Evolutionary conservation across 92 coral and sea anemone species (phyloP).

Genomic region (Porites cylindrica): DNA sequence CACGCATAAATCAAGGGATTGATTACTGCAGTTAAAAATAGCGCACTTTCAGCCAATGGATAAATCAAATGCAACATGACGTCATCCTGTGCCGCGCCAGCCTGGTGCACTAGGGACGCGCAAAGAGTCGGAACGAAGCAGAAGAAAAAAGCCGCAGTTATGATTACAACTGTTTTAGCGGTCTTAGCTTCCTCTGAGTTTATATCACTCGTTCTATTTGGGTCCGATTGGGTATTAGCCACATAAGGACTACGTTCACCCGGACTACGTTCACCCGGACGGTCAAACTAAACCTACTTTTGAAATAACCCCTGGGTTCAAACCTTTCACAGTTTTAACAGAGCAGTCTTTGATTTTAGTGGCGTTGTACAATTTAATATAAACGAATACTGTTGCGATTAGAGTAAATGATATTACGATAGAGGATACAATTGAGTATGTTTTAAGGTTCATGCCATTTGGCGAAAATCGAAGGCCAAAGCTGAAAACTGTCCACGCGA

Average conservation of each 20-base stretch:
- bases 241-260: no score
- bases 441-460: constrained; percentile 21
- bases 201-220: neutral
- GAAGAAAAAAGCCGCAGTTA: constrained; percentile 28
- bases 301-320: no score
- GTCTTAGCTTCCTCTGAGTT: neutral
- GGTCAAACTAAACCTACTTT: no score
- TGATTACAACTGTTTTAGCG: constrained; percentile 12
- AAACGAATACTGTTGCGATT: constrained; percentile 16
- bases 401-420: constrained; percentile 25
- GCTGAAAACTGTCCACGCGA: constrained; percentile 27
- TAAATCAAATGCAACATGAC: constrained; percentile 32
- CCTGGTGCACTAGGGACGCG: constrained; percentile 24
- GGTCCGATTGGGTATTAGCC: neutral
- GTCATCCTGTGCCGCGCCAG: neutral
- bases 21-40: constrained; percentile 21
- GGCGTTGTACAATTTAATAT: constrained; percentile 13
- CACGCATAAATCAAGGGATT: constrained; percentile 17
- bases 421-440: constrained; percentile 14
- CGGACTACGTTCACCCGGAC: no score
- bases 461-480: constrained; percentile 22
- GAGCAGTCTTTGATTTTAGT: neutral
- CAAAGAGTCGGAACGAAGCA: constrained; percentile 22
- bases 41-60: constrained; percentile 32
- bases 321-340: no score